phyloP scores from a whole-genome alignment of 2,888 invertebrate species.

The Callimorpha dominula region DNA sequence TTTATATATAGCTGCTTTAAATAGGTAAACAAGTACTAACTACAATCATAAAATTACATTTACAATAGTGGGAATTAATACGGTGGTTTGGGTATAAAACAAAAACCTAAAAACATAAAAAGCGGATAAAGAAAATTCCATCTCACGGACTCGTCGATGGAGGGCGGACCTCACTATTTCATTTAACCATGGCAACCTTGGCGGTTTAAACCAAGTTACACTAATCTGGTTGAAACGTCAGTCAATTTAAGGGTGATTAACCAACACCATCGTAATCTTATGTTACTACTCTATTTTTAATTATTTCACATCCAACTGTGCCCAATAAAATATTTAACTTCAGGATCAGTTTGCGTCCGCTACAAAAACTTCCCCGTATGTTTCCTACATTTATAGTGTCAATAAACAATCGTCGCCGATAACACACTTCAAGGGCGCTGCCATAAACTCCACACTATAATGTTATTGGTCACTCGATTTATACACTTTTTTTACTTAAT shows the following conservation, averaged over 20 bases:
- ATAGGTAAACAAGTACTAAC: neutral
- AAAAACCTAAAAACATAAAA: too few relatives aligned
- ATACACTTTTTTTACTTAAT: conserved; percentile 69
- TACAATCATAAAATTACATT: neutral
- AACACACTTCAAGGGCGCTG: conserved; percentile 78
- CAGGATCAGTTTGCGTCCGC: conserved; percentile 33
- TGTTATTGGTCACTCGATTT: conserved; percentile 82
- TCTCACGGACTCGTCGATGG: neutral
- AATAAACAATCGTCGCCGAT: conserved; percentile 81
- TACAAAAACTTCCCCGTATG: conserved; percentile 61
- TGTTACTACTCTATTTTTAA: neutral
- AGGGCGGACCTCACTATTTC: neutral
- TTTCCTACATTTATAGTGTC: conserved; percentile 73
- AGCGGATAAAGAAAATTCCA: too few relatives aligned
- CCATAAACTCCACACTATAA: conserved; percentile 81
- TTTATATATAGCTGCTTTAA: neutral
- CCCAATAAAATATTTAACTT: neutral
- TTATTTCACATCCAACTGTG: neutral
- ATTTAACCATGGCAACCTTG: too few relatives aligned
- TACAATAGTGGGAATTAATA: neutral
- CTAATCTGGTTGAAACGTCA: neutral
- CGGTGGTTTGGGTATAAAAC: neutral
- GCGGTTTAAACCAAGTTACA: neutral
- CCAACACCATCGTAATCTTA: neutral
- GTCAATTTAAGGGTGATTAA: neutral